These are phyloP conservation scores for Caenorhabditis sp. DNA, from an alignment of 2,888 invertebrate genomes.

Conservation along the genomic window DNA sequence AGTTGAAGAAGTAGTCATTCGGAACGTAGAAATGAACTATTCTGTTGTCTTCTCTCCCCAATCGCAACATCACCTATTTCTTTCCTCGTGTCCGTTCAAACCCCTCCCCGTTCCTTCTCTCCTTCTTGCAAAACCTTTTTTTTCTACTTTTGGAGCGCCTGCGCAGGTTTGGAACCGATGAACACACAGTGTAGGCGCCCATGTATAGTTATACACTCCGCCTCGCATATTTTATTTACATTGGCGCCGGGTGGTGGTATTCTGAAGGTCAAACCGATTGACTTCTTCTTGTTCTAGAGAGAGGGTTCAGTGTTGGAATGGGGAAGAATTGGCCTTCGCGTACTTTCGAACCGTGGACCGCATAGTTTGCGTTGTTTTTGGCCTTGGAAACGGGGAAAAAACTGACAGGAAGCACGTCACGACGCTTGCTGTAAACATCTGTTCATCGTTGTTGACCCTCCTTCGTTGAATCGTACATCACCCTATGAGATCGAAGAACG, in stretches of 20 bases:
- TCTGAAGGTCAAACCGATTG: constrained; percentile 62
- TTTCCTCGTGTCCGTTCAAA: constrained; percentile 23
- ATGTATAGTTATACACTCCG: constrained; percentile 51
- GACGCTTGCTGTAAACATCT: constrained; percentile 35
- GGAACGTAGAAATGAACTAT: constrained; percentile 26
- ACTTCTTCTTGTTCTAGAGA: constrained; percentile 25
- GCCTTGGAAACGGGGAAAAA: constrained; percentile 37
- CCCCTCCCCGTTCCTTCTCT: constrained; percentile 31
- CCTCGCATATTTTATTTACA: constrained; percentile 35
- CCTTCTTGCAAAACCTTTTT: constrained; percentile 36
- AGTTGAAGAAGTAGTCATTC: constrained; percentile 1
- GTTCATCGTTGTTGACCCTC: constrained; percentile 3
- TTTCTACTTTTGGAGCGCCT: constrained; percentile 4
- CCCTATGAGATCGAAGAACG: not conserved
- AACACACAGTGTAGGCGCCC: constrained; percentile 34
- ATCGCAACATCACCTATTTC: constrained; percentile 13
- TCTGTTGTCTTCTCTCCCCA: not conserved
- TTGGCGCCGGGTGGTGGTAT: constrained; percentile 32
- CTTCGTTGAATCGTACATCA: not conserved
- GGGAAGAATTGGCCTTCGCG: constrained; percentile 24
- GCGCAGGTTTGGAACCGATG: constrained; percentile 40
- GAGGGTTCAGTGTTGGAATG: not conserved
- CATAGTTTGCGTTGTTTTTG: constrained; percentile 56
- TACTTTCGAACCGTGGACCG: constrained; percentile 46
- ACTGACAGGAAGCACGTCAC: not conserved